Base-by-base conservation (phyloP, 2,888 invertebrate species). In the Thymelicus lineola region DNA sequence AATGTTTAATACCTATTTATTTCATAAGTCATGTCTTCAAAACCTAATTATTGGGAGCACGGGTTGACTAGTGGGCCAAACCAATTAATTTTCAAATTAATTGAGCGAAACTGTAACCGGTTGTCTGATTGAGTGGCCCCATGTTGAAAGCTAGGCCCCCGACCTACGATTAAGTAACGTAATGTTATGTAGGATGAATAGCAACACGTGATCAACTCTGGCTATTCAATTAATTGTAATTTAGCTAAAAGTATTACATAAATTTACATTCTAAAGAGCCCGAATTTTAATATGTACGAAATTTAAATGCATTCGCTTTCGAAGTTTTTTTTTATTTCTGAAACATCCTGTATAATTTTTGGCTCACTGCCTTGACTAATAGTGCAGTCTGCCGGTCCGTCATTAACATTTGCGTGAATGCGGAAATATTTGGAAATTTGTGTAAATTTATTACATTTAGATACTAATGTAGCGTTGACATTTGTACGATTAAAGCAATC, bases 1-100 rank as follows among this genome's bases (percentile, higher is more conserved):
- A 45, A 28, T 46, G 60, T 73, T 76, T 72, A 55, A 73, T 71
- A 76, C 57, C 46, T 57, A 46, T 87, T 88, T 57, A 55, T 87
- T 89, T 86, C 86, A 83, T 84, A 87, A 88, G 81, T 79, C 73
- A 75, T 84, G 83, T 81, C 84, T 85, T 84, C 84, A 77, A 84
- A 84, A 87, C 84, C 86, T 85, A 80, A 83, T 82, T 87, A 85
- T 74, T 72, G 75, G 80, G 79, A 79, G 77, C 78, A 76, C 77
- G 75, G 78, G 72, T 75, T 84, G 85, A 87, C 85, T 83, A 79
- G 80, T 86, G 82, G 84, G 83, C 80, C 80, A 84, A 82, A 86
- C 82, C 83, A 89, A 91, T 88, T 88, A 86, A 87, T 89, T 89
- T 89, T 86, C 79, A 87, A 90, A 87, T 88, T 89, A 88, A 89